phyloP scores from a whole-genome alignment of 1,140 invertebrate genomes.

The Hypothenemus hampei region DNA sequence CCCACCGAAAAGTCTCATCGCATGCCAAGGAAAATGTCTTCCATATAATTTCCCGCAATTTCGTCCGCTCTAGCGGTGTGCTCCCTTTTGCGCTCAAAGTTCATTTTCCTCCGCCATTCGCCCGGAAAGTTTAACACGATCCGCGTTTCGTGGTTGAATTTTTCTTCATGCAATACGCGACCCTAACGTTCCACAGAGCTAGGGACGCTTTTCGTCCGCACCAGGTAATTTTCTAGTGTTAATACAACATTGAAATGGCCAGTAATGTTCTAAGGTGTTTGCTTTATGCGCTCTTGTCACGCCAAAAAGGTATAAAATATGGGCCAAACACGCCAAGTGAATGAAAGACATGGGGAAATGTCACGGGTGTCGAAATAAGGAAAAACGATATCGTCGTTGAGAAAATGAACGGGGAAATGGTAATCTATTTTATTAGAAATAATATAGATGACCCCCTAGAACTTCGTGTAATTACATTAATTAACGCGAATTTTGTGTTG shows the following conservation, averaged over 20 bases:
- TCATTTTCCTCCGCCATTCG: conserved; percentile 6
- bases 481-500: too few species aligned
- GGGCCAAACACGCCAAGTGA: conserved; percentile 20
- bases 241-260: conserved; percentile 45
- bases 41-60: conserved; percentile 24
- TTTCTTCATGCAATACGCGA: conserved; percentile 8
- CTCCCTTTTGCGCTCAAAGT: conserved; percentile 12
- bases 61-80: background rate
- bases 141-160: conserved; percentile 10
- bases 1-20: conserved; percentile 25
- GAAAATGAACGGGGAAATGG: background rate
- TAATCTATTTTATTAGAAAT: background rate
- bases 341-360: conserved; percentile 7
- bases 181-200: conserved; percentile 3
- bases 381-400: background rate
- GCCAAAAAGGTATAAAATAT: conserved; percentile 33
- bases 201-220: conserved; percentile 20
- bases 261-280: conserved; percentile 44
- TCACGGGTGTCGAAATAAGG: conserved; percentile 7
- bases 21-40: conserved; percentile 30
- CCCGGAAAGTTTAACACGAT: conserved; percentile 25
- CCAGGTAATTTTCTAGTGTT: conserved; percentile 43
- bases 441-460: too few species aligned
- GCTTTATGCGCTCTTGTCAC: conserved; percentile 39
- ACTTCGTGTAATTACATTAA: too few species aligned